Percentiles rank a stretch among this genome's conserved stretches.
phyloP scores from a whole-genome alignment of 2,113 vertebrate genomes.

The Acinonyx jubatus region DNA sequence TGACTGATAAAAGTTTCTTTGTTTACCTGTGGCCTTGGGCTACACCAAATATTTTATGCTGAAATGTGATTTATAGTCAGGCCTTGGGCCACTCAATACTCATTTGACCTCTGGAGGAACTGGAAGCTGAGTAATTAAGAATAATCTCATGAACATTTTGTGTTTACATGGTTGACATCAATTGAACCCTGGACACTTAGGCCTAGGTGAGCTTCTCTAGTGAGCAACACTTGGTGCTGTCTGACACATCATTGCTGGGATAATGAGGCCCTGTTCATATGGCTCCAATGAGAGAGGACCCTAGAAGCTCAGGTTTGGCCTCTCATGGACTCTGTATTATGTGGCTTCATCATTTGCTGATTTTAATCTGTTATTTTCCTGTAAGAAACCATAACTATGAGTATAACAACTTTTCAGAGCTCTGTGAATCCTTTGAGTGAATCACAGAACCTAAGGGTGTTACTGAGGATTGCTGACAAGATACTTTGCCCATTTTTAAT shows the following conservation, averaged over 20 bases:
- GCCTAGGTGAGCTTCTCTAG: background rate
- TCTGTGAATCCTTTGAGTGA: background rate
- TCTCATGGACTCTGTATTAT: background rate
- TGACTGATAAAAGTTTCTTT: background rate
- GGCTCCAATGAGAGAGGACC: background rate
- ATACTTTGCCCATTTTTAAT: background rate
- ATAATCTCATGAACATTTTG: background rate
- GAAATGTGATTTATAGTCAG: background rate
- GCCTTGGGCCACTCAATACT: background rate
- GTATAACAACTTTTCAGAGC: background rate
- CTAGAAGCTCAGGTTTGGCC: background rate
- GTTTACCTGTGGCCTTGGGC: background rate
- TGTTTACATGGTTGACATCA: background rate
- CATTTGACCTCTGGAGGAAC: background rate
- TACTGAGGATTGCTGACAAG: background rate
- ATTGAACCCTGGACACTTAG: background rate
- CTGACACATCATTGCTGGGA: background rate
- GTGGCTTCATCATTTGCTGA: background rate
- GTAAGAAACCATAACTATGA: background rate
- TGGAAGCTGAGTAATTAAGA: background rate
- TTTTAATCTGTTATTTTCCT: background rate
- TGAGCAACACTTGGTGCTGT: background rate
- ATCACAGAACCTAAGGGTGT: background rate
- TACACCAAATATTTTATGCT: background rate
- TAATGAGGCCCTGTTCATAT: background rate